These are phyloP conservation scores for Cybosia mesomella DNA, from an alignment of 2,888 invertebrate genomes.

Conservation along the genomic window DNA sequence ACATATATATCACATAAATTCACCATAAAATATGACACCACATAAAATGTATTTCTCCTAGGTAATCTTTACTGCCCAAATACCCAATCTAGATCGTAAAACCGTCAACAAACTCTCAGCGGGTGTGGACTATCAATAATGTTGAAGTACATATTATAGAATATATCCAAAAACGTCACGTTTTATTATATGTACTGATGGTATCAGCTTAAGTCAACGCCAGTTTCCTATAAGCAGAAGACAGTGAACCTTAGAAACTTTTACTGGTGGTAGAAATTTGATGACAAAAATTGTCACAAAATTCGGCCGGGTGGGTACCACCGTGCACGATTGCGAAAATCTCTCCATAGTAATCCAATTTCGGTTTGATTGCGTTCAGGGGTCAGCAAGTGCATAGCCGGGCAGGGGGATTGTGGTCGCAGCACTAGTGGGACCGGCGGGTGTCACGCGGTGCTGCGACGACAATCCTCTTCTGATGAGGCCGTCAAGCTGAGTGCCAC, in stretches of 20 bases:
- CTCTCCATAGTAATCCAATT: no score
- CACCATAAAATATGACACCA: background rate
- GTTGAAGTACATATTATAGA: constrained; percentile 5
- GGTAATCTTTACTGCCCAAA: constrained; percentile 8
- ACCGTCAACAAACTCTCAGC: constrained; percentile 6
- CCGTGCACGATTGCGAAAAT: no score
- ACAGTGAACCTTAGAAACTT: constrained; percentile 6
- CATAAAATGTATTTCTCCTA: background rate
- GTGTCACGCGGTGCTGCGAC: no score
- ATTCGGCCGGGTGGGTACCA: no score
- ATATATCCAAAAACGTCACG: constrained; percentile 12
- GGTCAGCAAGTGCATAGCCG: no score
- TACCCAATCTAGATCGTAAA: background rate
- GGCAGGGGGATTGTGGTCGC: no score
- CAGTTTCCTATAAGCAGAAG: background rate
- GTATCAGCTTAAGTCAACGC: constrained; percentile 5
- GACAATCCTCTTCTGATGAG: no score
- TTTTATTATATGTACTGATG: constrained; percentile 17
- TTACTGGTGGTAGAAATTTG: no score
- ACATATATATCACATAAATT: background rate
- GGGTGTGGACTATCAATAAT: constrained; percentile 13
- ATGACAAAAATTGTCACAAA: no score
- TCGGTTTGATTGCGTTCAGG: no score
- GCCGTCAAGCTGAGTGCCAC: no score
- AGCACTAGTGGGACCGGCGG: no score